Evolutionary conservation across 1,140 invertebrate genomes (phyloP), one percentile per base, ranked within the genome.

Genomic region (Zaprionus lachaisei): DNA sequence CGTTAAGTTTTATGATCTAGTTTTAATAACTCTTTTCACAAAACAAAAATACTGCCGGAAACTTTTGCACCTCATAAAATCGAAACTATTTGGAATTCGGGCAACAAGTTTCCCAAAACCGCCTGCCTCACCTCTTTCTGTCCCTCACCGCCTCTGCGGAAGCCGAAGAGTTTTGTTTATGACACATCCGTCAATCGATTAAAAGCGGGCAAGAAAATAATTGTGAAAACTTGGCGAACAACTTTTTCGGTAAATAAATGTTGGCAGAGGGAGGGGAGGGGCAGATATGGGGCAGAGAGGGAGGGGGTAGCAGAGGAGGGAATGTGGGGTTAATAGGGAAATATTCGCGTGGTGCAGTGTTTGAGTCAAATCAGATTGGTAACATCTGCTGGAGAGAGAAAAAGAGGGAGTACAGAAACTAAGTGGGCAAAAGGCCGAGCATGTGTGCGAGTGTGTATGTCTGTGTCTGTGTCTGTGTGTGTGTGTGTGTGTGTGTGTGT

Each of bases 391-490:
- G 26, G 20, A 20, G 34, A 76, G 63, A 72, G 55, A 69, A 63
- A 20, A 56, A 63, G 26, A 20, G 12, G 17, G 20, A 20, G 55
- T 65, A 41, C 54, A 24, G 44, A 76, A 76, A 72, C 61, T 72
- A 75, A 20, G 72, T 72, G 72, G 72, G 55, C 80, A 79, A 68
- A 61, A 62, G 79, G 72, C 68, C 75, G 60, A 72, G 54, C 56
- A 47, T 77, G 44, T 69, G 54, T 79, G 51, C 67, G 28, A 31
- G 38, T 63, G n/a, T 74, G 55, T 74, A 49, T 67, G 78, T 66
- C 47, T 67, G 78, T 66, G 54, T 79, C n/a, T n/a, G 1, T 20
- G 20, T 1, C 20, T 20, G 49, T 73, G 38, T 63, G 20, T 70
- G 72, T 74, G 41, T 74, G 55, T 77, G 55, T 67, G 78, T 62